Base-by-base conservation (phyloP, 2,113 vertebrate genomes). In the Ictalurus punctatus region DNA sequence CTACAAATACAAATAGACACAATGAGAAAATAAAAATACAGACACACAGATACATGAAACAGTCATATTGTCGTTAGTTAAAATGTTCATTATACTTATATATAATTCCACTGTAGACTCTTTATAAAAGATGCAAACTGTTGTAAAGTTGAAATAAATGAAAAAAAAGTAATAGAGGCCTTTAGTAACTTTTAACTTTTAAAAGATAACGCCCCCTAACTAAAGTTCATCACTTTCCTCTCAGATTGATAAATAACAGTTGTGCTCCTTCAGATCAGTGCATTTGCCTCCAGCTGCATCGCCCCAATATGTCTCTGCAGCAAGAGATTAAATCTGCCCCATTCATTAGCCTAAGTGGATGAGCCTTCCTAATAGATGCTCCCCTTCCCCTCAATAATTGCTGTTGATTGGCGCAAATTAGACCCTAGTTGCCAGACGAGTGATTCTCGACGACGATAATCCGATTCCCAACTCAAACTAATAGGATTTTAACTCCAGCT, bases 261-360 rank as follows among this genome's bases (percentile, higher is more conserved):
- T 92, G 90, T 92, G 91, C 92, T 91, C 90, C 92, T 94, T 90
- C 52, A 92, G 93, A 89, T 91, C 92, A 92, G 88, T 91, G 90
- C 91, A 91, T 94, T 93, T 83, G 88, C 94, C 87, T 95, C 95
- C 95, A 95, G 95, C 95, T 95, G 94, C 93, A 94, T 94, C 90
- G 94, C 93, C 92, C 94, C 94, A 91, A 93, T 95, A 94, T 91
- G 90, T 96, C 95, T 96, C 96, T 95, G 93, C 93, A 94, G 94
- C 94, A 83, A 94, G 89, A 96, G 95, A 96, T 96, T 96, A 94
- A 96, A 96, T 96, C 95, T 96, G 94, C 94, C 94, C 95, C 96
- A 96, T 96, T 96, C 96, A 96, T 96, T 96, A 96, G 95, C 93
- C 95, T 96, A 96, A 96, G 96, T 96, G 96, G 96, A 96, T 96